Evolutionary conservation across 1,140 invertebrate species (phyloP), one percentile per base, ranked within the genome.

Genomic region (Uloborus diversus): DNA sequence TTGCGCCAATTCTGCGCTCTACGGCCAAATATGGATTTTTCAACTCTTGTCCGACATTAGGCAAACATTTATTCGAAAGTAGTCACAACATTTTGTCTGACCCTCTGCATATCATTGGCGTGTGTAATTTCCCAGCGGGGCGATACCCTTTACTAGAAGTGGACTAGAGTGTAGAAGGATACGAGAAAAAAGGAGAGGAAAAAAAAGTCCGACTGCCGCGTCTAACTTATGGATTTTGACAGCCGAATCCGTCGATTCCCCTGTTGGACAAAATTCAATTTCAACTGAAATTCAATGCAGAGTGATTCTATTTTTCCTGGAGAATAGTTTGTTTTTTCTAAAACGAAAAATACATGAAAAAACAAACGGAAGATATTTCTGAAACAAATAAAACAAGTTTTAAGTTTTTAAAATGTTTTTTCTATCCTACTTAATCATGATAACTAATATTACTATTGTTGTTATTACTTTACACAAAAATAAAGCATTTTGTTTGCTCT

Each of bases 171-270:
- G 70, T 27, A 42, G 70, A 62, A 32, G 56, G 53, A 37, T 49
- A 73, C 70, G 27, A 42, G 17, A 42, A n/a, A n/a, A n/a, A 53
- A n/a, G 9, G 7, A 30, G 25, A 28, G 25, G 32, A 28, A 59
- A 30, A 69, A 59, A 59, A 71, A 71, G 56, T 71, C 25, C 33
- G 53, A 59, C 56, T 71, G 53, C 14, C 14, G 30, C 56, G 69
- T n/a, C n/a, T 73, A 57, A 73, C 70, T 73, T 73, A 73, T 73
- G 57, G 70, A 73, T 73, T 73, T 73, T 73, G 70, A 73, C 70
- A 73, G 70, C 57, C 51, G 70, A 73, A 73, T 73, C 70, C 70
- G 49, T 61, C 33, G 56, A 49, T 62, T 73, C 57, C 57, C 70
- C 70, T 42, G 20, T 73, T 73, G 70, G 57, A 73, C 57, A 73